Base-by-base conservation (phyloP, 1,140 invertebrate genomes). In the Calycopis cecrops region DNA sequence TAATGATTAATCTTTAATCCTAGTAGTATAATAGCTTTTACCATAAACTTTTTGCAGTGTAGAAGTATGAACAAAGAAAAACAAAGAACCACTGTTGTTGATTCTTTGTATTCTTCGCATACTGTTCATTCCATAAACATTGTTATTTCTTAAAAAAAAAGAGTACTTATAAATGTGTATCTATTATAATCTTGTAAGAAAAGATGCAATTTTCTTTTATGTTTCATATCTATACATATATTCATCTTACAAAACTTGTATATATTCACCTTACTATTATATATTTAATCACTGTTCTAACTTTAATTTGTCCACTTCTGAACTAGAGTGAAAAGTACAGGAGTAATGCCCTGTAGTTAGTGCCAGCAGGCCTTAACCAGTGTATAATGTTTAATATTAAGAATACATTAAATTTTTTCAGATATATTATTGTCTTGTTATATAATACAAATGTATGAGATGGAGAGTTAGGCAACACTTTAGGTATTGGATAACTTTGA, bases 401-500 rank as follows among this genome's bases (percentile, higher is more conserved):
- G 78, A 73, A 81, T 78, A 84, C 81, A 82, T 85, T 83, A 79
- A 81, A 86, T 80, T 84, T 83, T 81, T 86, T 84, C 80, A 86
- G 76, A 83, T 84, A 84, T 84, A 85, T 83, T 83, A 85, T 86
- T 86, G 76, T 83, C 79, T 86, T 85, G 81, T 86, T 86, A 86
- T 85, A 81, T 86, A 77, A 80, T 85, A 82, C 72, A 83, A 83
- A 76, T 85, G 78, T 86, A 85, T 86, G 69, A 63, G 73, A 72
- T 65, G 71, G 63, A 74, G 74, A 67, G 73, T 80, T 80, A 64
- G 73, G 71, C 66, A 66, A 81, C 68, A 76, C 71, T 70, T 73
- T 76, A 76, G 73, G 67, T 73, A 67, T 79, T 59, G 63, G 65
- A 75, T 73, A 73, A 64, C 69, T 76, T 74, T 70, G 62, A 82